These are phyloP conservation scores for Rotaria magnacalcarata DNA, from an alignment of 2,888 invertebrate genomes.

Conservation along the genomic window DNA sequence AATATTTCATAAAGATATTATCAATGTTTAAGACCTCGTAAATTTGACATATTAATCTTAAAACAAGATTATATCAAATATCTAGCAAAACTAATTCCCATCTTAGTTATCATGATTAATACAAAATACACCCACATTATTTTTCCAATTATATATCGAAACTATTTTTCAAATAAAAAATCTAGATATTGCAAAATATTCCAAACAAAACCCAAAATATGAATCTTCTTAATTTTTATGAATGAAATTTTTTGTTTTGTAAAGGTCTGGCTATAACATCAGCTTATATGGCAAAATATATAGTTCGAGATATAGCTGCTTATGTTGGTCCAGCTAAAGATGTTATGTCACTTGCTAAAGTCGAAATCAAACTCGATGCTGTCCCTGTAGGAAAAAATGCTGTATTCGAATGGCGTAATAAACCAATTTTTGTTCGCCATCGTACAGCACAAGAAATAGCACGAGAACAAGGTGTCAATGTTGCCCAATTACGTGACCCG, in stretches of 20 bases:
- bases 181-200: too few relatives aligned
- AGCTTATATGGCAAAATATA: slow-evolving; percentile 76
- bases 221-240: not conserved
- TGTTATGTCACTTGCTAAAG: slow-evolving; percentile 87
- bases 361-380: slow-evolving; percentile 81
- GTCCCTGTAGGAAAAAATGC: slow-evolving; percentile 71
- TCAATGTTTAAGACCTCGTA: too few relatives aligned
- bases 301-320: slow-evolving; percentile 75
- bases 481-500: slow-evolving; percentile 78
- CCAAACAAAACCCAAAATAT: too few relatives aligned
- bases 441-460: slow-evolving; percentile 76
- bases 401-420: slow-evolving; percentile 97
- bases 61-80: too few relatives aligned
- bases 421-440: slow-evolving; percentile 72
- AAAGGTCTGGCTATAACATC: slow-evolving; percentile 71
- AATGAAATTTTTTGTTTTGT: slow-evolving; percentile 47
- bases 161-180: too few relatives aligned
- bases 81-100: too few relatives aligned
- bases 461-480: slow-evolving; percentile 66
- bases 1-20: too few relatives aligned
- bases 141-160: too few relatives aligned
- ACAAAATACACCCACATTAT: too few relatives aligned
- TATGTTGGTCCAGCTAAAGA: slow-evolving; percentile 86
- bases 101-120: too few relatives aligned
- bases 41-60: too few relatives aligned